Conservation (phyloP, 2,113 vertebrate genomes). For the Ctenodactylus gundi region DNA sequence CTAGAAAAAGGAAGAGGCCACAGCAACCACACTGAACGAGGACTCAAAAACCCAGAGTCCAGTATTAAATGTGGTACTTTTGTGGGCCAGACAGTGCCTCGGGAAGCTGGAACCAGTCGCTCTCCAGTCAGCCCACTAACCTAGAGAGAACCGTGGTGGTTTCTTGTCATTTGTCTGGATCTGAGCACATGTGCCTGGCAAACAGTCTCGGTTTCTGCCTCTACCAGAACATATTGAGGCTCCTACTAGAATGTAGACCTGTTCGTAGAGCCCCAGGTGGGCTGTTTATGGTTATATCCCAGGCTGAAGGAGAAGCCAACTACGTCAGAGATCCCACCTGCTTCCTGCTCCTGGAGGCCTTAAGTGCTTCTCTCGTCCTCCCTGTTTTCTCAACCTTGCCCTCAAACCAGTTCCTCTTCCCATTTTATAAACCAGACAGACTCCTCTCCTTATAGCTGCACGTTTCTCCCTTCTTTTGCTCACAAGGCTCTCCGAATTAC, state of each 20-base stretch:
- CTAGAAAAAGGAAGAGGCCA: no score
- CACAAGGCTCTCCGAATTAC: neutral
- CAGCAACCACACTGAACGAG: neutral
- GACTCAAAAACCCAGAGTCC: neutral
- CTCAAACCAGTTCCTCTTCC: neutral
- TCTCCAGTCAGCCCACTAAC: neutral
- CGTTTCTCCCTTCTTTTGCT: neutral
- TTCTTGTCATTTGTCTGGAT: neutral
- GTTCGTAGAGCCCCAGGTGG: neutral
- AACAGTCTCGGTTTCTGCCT: neutral
- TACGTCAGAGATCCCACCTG: neutral
- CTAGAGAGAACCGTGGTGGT: accelerated
- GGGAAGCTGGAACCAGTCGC: neutral
- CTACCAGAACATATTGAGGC: no score
- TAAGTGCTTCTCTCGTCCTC: neutral
- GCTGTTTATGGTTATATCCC: accelerated
- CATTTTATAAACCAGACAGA: accelerated
- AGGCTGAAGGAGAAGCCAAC: neutral
- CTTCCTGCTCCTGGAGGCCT: neutral
- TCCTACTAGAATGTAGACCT: neutral
- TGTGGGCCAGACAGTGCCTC: accelerated
- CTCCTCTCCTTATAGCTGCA: neutral
- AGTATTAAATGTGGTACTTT: no score
- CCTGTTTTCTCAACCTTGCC: no score
- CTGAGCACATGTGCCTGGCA: neutral